Evolutionary conservation across 1,140 invertebrate genomes (phyloP), one percentile per base, ranked within the genome.

Genomic region (Drosophila micromelanica): DNA sequence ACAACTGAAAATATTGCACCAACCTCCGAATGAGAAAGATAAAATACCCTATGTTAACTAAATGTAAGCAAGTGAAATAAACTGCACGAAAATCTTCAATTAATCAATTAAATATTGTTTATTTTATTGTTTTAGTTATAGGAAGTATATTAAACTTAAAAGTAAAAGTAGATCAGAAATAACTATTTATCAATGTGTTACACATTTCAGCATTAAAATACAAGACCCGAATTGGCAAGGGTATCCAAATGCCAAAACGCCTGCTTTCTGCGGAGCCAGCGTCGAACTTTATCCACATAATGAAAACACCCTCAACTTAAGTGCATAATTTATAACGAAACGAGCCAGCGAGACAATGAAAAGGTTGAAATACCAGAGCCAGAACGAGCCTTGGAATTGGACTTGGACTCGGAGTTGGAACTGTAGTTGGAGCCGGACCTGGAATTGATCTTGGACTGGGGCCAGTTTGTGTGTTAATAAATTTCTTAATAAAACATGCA

Each of bases 231-330:
- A 13, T 9, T 2, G 8, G 15, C 15, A 23, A 51, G 49, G 45
- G 63, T 65, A 52, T 56, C 20, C 40, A 57, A 69, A 57, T 69
- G 72, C 72, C 72, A 74, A 69, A 68, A 57, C 45, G 62, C 37
- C 23, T 27, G 17, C 32, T 38, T 52, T 35, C 37, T 20, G 63
- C 60, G 17, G 15, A 60, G 55, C 43, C 57, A 60, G 46, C 57
- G 54, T 80, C 84, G 76, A 87, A 79, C 78, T 87, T 87, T 86
- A 86, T 86, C 60, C 78, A 70, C 64, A 87, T 89, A 89, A 89
- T 87, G 84, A 89, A 89, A 80, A 90, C 84, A 89, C 84, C 84
- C 84, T 89, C 84, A 89, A 89, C 84, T 89, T 89, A 89, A 89
- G 84, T 89, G 84, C 84, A 89, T 89, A 89, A 89, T 89, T 89